Evolutionary conservation across 2,888 invertebrate genomes (phyloP).

Genomic region (Octonoba sinensis): DNA sequence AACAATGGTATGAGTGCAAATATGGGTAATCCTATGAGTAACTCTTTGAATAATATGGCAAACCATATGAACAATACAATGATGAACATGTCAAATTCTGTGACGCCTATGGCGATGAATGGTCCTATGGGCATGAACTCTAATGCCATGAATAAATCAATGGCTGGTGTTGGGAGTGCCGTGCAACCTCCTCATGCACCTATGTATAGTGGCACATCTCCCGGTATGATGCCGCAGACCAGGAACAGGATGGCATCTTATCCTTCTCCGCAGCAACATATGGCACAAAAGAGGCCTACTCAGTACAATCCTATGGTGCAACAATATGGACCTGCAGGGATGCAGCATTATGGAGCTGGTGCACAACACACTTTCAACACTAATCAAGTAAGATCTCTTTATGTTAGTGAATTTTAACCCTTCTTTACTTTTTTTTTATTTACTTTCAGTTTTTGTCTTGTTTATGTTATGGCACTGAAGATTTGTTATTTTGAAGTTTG

Average conservation of each 20-base stretch:
- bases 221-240: slow-evolving; percentile 45
- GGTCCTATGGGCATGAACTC: slow-evolving; percentile 65
- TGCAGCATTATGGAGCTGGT: slow-evolving; percentile 60
- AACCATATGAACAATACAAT: slow-evolving; percentile 64
- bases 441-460: not conserved
- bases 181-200: slow-evolving; percentile 53
- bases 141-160: slow-evolving; percentile 61
- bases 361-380: slow-evolving; percentile 56
- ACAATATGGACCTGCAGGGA: slow-evolving; percentile 65
- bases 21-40: slow-evolving; percentile 59
- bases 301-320: slow-evolving; percentile 68
- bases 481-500: no score
- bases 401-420: not conserved
- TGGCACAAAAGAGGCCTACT: slow-evolving; percentile 68
- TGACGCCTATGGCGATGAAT: slow-evolving; percentile 65
- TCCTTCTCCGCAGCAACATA: slow-evolving; percentile 73
- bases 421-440: not conserved
- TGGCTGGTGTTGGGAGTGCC: slow-evolving; percentile 41
- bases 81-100: slow-evolving; percentile 61
- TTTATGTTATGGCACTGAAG: not conserved
- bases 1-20: slow-evolving; percentile 54
- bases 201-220: slow-evolving; percentile 54
- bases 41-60: slow-evolving; percentile 42
- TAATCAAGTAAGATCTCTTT: slow-evolving; percentile 44
- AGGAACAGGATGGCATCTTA: slow-evolving; percentile 65